These are phyloP conservation scores for Reticulitermes speratus DNA, from an alignment of 1,140 invertebrate genomes.

Conservation along the genomic window DNA sequence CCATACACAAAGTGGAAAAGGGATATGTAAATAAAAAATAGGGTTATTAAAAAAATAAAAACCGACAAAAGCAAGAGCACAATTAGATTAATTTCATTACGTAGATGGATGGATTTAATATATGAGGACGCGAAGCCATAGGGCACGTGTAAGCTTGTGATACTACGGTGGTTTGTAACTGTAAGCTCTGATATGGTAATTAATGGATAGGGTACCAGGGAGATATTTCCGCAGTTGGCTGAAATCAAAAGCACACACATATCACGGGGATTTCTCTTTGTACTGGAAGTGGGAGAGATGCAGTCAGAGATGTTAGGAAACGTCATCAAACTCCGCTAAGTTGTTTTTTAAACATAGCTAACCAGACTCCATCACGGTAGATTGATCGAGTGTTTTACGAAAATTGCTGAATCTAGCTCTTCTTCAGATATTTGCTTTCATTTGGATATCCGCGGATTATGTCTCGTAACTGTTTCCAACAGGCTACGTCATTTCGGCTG, in stretches of 20 bases:
- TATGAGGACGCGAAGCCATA: not conserved
- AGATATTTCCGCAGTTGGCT: slow-evolving; percentile 6
- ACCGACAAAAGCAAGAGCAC: not conserved
- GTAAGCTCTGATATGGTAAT: slow-evolving; percentile 9
- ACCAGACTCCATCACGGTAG: too few relatives aligned
- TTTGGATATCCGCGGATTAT: too few relatives aligned
- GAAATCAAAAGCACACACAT: slow-evolving; percentile 18
- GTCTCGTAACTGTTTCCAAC: too few relatives aligned
- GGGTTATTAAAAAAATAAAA: slow-evolving; percentile 14
- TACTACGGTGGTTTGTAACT: not conserved
- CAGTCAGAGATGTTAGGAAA: not conserved
- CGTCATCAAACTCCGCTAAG: not conserved
- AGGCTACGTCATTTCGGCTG: too few relatives aligned
- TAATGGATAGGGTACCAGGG: slow-evolving; percentile 14
- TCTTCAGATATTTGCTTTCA: too few relatives aligned
- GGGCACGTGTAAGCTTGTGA: not conserved
- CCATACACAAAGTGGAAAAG: not conserved
- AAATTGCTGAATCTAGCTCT: too few relatives aligned
- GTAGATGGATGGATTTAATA: slow-evolving; percentile 18
- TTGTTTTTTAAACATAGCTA: not conserved
- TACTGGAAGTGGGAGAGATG: not conserved
- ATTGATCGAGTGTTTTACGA: too few relatives aligned
- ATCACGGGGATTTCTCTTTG: slow-evolving; percentile 15
- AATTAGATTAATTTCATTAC: slow-evolving; percentile 20
- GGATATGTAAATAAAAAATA: not conserved